These are phyloP conservation scores for Silurus asotus DNA, from an alignment of 2,113 vertebrate genomes.

Conservation along the genomic window DNA sequence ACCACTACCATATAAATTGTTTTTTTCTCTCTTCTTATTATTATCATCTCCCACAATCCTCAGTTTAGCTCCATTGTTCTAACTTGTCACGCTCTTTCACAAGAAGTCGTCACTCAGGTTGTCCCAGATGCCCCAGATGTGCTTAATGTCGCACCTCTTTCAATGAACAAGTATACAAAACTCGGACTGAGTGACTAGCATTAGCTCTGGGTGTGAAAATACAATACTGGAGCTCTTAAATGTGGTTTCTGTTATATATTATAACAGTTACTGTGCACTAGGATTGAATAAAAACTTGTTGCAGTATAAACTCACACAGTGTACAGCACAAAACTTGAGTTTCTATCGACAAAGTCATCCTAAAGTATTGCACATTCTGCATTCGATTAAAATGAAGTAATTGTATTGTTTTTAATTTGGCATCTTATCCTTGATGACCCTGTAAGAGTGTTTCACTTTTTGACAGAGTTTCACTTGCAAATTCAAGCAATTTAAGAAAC, in stretches of 20 bases:
- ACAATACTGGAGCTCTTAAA: background rate
- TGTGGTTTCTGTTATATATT: background rate
- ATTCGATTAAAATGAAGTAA: background rate
- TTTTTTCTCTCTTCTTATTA: background rate
- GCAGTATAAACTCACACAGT: background rate
- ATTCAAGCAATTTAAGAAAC: background rate
- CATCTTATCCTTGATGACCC: background rate
- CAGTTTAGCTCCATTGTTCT: background rate
- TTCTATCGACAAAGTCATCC: background rate
- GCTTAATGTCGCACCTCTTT: constrained; percentile 63
- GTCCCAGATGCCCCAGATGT: constrained; percentile 51
- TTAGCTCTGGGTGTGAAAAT: background rate
- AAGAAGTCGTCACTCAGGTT: constrained; percentile 69
- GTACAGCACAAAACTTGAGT: background rate
- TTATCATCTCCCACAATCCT: background rate
- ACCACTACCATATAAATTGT: background rate
- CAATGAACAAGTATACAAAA: constrained; percentile 39
- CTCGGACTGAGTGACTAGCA: background rate
- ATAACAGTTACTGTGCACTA: background rate
- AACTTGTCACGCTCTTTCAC: constrained; percentile 7
- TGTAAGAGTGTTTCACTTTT: background rate
- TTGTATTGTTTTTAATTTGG: background rate
- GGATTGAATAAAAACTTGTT: background rate
- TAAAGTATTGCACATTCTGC: background rate
- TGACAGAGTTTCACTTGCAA: background rate